phyloP scores from a whole-genome alignment of 2,888 invertebrate genomes.

The Amblyjoppa fuscipennis region DNA sequence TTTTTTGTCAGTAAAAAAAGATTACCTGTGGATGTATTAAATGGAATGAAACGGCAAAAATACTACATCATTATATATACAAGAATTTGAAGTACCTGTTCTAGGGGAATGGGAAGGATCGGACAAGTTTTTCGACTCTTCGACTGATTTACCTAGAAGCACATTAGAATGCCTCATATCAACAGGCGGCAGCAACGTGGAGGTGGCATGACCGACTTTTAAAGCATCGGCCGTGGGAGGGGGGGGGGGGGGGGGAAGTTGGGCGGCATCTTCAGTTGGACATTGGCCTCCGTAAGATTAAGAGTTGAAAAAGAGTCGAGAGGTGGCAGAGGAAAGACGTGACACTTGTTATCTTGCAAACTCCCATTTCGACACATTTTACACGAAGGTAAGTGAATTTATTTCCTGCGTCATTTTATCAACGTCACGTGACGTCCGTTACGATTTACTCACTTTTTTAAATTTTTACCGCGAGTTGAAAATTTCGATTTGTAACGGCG shows the following conservation, averaged over 20 bases:
- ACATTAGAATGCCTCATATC: conserved; percentile 82
- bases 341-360: conserved; percentile 62
- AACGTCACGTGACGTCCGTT: neutral
- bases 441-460: neutral
- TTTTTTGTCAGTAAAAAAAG: too few relatives aligned
- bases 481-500: neutral
- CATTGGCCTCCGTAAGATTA: conserved; percentile 84
- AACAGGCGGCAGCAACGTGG: conserved; percentile 75
- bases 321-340: conserved; percentile 77
- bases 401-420: neutral
- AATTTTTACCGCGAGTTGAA: neutral
- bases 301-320: conserved; percentile 82
- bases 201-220: conserved; percentile 83
- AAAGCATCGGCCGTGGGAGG: conserved; percentile 76
- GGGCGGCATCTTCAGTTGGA: conserved; percentile 84
- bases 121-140: neutral
- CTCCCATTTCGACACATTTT: conserved; percentile 44
- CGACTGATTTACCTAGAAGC: conserved; percentile 63
- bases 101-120: neutral
- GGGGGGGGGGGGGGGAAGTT: conserved; percentile 74
- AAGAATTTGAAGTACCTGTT: neutral
- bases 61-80: neutral
- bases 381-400: conserved; percentile 56
- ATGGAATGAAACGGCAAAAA: neutral
- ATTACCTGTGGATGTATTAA: too few relatives aligned